Conservation (phyloP, 2,888 invertebrate species). For the Anthophora plumipes region DNA sequence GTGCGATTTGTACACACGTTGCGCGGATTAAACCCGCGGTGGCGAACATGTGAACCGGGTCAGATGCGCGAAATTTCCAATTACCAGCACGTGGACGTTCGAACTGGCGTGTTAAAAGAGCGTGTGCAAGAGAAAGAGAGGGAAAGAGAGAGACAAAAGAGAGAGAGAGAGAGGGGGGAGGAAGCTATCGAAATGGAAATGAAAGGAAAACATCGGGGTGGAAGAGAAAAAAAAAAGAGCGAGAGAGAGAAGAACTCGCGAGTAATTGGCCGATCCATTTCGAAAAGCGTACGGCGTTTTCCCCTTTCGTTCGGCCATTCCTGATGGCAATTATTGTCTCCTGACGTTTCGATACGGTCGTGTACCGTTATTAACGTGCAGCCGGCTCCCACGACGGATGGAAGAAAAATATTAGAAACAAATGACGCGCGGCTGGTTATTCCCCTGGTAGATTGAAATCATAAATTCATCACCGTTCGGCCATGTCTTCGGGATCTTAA, state of each 20-base stretch:
- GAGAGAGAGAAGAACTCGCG: constrained; percentile 38
- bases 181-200: constrained; percentile 52
- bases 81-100: constrained; percentile 68
- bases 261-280: constrained; percentile 65
- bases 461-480: constrained; percentile 39
- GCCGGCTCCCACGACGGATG: background rate
- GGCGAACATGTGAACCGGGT: constrained; percentile 60
- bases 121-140: background rate
- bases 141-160: background rate
- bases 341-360: constrained; percentile 55
- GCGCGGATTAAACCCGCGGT: constrained; percentile 62
- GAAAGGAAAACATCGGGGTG: constrained; percentile 57
- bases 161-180: constrained; percentile 11
- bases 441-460: constrained; percentile 35
- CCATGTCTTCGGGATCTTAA: constrained; percentile 27
- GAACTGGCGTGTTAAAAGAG: constrained; percentile 52
- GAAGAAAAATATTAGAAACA: constrained; percentile 57
- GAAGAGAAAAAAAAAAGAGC: background rate
- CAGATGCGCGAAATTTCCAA: constrained; percentile 71
- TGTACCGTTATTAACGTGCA: constrained; percentile 49
- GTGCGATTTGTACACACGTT: constrained; percentile 50
- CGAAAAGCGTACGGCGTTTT: constrained; percentile 41
- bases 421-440: constrained; percentile 28
- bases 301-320: constrained; percentile 16
- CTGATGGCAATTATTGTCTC: constrained; percentile 58